Conservation (phyloP, 1,140 invertebrate genomes). For the Lordiphosa collinella region DNA sequence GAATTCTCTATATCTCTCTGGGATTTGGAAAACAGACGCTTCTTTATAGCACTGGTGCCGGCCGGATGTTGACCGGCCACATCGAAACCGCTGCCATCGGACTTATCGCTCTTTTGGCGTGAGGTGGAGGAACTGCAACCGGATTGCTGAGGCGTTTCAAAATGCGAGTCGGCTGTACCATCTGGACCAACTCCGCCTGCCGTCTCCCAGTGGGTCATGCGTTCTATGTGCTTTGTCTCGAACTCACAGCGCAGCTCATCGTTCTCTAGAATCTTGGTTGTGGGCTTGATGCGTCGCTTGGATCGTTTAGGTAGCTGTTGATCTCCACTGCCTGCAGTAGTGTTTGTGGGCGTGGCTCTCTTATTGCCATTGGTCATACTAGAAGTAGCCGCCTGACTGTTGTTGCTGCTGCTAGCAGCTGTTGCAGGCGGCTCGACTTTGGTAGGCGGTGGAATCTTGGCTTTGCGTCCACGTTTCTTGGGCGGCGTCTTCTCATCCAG, state of each 20-base stretch:
- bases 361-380: constrained; percentile 50
- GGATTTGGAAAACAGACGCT: constrained; percentile 61
- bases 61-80: constrained; percentile 35
- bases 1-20: constrained; percentile 66
- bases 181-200: constrained; percentile 7
- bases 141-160: constrained; percentile 33
- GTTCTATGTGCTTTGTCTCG: constrained; percentile 82
- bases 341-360: constrained; percentile 4
- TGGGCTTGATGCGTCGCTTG: constrained; percentile 82
- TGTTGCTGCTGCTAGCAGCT: constrained; percentile 2
- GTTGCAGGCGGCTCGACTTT: constrained; percentile 3
- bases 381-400: background rate
- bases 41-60: constrained; percentile 57
- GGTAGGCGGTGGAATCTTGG: constrained; percentile 39
- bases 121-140: constrained; percentile 44
- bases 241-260: constrained; percentile 82
- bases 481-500: constrained; percentile 74
- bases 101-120: constrained; percentile 65
- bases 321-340: background rate
- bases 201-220: constrained; percentile 71
- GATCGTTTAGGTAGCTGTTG: constrained; percentile 69
- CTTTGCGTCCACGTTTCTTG: constrained; percentile 74
- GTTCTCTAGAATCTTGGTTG: constrained; percentile 82
- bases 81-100: constrained; percentile 41
- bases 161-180: constrained; percentile 6